Conservation (phyloP, 2,888 invertebrate species). For the Calliopum simillimum region DNA sequence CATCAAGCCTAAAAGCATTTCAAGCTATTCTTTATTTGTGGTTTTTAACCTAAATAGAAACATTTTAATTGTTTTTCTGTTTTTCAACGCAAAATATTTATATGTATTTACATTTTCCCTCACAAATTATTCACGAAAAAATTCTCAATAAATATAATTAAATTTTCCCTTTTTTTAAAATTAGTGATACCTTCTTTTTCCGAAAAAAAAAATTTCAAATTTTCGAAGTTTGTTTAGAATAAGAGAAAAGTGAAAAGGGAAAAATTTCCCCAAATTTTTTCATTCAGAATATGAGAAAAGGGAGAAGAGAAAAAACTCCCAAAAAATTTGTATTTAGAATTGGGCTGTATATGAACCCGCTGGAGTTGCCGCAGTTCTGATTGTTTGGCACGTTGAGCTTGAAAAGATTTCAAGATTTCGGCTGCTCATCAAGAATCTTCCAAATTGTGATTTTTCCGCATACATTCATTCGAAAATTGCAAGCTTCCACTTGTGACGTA, state of each 20-base stretch:
- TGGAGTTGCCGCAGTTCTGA: too few relatives aligned
- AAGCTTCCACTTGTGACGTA: too few relatives aligned
- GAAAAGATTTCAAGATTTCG: too few relatives aligned
- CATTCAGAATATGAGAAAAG: too few relatives aligned
- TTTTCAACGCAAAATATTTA: too few relatives aligned
- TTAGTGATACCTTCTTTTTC: background rate
- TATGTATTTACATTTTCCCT: constrained; percentile 15
- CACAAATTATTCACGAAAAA: constrained; percentile 16
- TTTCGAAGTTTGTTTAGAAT: background rate
- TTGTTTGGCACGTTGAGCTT: too few relatives aligned
- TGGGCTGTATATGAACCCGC: background rate
- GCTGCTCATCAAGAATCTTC: too few relatives aligned
- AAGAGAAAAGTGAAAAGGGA: background rate
- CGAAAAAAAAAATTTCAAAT: background rate
- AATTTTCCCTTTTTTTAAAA: constrained; percentile 16
- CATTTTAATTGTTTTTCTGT: background rate
- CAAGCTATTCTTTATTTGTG: constrained; percentile 12
- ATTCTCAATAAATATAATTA: constrained; percentile 10
- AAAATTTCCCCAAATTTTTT: too few relatives aligned
- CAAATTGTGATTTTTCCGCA: too few relatives aligned
- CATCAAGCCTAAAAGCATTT: constrained; percentile 9
- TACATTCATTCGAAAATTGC: too few relatives aligned
- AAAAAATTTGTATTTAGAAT: constrained; percentile 4
- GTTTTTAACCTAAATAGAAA: background rate
- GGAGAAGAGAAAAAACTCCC: constrained; percentile 11